phyloP scores from a whole-genome alignment of 2,797 vertebrate genomes.

The Chaetodon trifasciatus region DNA sequence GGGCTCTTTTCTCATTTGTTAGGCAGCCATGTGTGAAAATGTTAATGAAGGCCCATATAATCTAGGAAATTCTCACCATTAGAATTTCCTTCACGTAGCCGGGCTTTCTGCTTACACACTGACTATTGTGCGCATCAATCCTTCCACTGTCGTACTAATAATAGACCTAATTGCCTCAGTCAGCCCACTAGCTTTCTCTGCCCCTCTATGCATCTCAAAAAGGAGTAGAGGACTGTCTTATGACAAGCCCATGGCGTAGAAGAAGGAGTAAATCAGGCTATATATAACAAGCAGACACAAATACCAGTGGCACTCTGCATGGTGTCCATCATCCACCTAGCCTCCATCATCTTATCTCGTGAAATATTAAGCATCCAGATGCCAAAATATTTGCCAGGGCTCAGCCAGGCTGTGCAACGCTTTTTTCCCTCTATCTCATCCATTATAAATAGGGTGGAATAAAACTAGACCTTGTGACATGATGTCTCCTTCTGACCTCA shows the following conservation, averaged over 20 bases:
- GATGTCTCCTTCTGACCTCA: conserved; percentile 75
- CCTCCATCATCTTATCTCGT: conserved; percentile 73
- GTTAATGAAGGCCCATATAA: conserved; percentile 98
- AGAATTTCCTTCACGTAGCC: conserved; percentile 92
- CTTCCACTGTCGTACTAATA: conserved; percentile 89
- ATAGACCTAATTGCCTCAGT: conserved; percentile 90
- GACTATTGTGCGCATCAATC: conserved; percentile 91
- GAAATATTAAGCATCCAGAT: conserved; percentile 82
- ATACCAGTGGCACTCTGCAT: conserved; percentile 67
- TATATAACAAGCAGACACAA: conserved; percentile 72
- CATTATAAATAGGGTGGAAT: conserved; percentile 79
- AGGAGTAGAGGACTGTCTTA: conserved; percentile 72
- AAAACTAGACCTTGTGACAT: conserved; percentile 72
- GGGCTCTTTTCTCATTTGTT: conserved; percentile 96
- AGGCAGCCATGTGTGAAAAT: conserved; percentile 98
- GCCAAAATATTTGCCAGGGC: conserved; percentile 83
- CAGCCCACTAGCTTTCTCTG: conserved; percentile 89
- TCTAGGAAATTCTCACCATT: conserved; percentile 92
- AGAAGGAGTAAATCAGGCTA: conserved; percentile 70
- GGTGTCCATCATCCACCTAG: conserved; percentile 77
- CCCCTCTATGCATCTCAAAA: conserved; percentile 78
- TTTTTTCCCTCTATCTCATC: conserved; percentile 69
- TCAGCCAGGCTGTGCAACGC: conserved; percentile 59
- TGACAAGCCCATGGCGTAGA: conserved; percentile 75
- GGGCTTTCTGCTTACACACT: conserved; percentile 88